phyloP scores from a whole-genome alignment of 2,113 vertebrate genomes.

The Mellivora capensis region DNA sequence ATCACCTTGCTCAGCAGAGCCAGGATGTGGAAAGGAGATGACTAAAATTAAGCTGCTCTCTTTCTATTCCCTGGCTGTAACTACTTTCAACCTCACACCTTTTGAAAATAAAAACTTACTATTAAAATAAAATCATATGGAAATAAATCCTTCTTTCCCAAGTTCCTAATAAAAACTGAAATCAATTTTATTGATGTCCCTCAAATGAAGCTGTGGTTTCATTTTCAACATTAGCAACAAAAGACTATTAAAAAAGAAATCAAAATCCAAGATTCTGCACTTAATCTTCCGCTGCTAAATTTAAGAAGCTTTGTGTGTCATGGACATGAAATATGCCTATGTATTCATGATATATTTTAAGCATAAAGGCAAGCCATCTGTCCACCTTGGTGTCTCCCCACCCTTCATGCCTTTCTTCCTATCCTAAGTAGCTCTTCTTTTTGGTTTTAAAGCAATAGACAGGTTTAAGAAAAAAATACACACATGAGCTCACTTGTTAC shows the following conservation, averaged over 20 bases:
- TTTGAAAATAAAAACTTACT: constrained; percentile 34
- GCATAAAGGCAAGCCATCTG: constrained; percentile 63
- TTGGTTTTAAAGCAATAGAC: constrained; percentile 28
- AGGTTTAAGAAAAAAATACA: constrained; percentile 14
- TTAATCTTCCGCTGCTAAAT: constrained; percentile 61
- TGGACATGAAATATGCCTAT: constrained; percentile 39
- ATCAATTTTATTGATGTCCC: background rate
- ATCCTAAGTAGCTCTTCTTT: background rate
- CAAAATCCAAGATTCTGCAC: constrained; percentile 29
- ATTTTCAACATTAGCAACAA: constrained; percentile 13
- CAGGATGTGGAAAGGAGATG: background rate
- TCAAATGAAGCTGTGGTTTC: constrained; percentile 37
- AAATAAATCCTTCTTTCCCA: background rate
- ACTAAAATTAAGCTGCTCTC: constrained; percentile 32
- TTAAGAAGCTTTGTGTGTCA: constrained; percentile 56
- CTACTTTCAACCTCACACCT: constrained; percentile 32
- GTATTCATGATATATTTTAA: constrained; percentile 55
- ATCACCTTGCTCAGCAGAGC: background rate
- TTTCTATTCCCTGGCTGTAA: constrained; percentile 39
- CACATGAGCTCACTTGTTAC: background rate
- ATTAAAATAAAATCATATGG: background rate
- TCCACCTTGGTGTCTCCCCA: constrained; percentile 19
- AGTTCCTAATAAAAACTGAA: background rate
- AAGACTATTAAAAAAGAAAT: constrained; percentile 22
- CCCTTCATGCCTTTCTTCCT: constrained; percentile 12